These are phyloP conservation scores for Heliothis subflexa DNA, from an alignment of 1,140 invertebrate genomes.

Conservation along the genomic window DNA sequence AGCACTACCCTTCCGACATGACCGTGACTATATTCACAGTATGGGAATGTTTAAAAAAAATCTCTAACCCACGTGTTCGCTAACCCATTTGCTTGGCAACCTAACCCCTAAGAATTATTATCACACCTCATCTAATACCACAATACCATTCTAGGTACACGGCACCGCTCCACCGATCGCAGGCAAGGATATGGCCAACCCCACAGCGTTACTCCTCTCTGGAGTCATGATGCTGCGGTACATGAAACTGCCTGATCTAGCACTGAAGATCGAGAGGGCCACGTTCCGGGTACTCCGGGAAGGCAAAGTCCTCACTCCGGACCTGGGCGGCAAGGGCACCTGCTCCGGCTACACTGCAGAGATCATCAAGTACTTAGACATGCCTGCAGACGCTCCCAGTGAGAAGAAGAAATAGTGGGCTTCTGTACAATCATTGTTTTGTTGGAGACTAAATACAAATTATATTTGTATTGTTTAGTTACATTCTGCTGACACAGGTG, in stretches of 20 bases:
- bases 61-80: too few relatives aligned
- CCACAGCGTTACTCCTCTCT: slow-evolving; percentile 98
- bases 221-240: slow-evolving; percentile 99
- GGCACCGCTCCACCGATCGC: slow-evolving; percentile 99
- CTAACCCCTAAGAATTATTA: too few relatives aligned
- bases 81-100: too few relatives aligned
- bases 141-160: slow-evolving; percentile 91
- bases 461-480: too few relatives aligned
- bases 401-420: neutral
- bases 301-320: slow-evolving; percentile 94
- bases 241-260: slow-evolving; percentile 93
- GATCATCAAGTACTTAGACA: slow-evolving; percentile 62
- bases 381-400: slow-evolving; percentile 21
- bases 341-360: slow-evolving; percentile 72
- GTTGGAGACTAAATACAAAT: neutral
- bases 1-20: too few relatives aligned
- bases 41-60: too few relatives aligned
- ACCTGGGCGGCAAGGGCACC: slow-evolving; percentile 93
- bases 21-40: too few relatives aligned
- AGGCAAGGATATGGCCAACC: slow-evolving; percentile 99
- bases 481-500: neutral
- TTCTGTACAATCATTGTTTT: neutral
- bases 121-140: too few relatives aligned
- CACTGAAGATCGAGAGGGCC: slow-evolving; percentile 94
- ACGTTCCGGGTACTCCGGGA: slow-evolving; percentile 97